Base-by-base conservation (phyloP, 2,888 invertebrate genomes). In the Leuctra nigra region DNA sequence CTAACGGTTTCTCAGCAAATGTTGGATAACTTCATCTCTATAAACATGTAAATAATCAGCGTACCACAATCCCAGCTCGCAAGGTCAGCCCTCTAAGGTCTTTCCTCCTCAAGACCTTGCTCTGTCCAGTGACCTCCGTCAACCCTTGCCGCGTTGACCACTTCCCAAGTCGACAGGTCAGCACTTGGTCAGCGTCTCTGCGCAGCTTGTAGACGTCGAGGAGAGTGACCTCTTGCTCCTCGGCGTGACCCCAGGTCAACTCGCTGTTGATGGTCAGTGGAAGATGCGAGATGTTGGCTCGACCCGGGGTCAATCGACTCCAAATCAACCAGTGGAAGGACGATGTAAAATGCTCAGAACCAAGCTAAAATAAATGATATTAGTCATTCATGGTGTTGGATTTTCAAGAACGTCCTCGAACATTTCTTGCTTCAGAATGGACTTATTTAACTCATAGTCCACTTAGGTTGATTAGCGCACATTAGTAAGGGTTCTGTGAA, bases 201-300 rank as follows among this genome's bases (percentile, higher is more conserved):
- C 20, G 6, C 9, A 14, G 18, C 50, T 50, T 50, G 50, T 50
- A 50, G 13, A 35, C 11, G 16, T 50, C 50, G 20, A 35, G 4
- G 35, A 50, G 20, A 11, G 2, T 3, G 13, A 50, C 9, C 4
- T 9, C 2, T 9, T 18, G 13, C 1, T 7, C 22, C 9, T 1
- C 33, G 4, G 11, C 35, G 1, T 16, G 14, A 16, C 14, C 50
- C 50, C 50, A 50, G 2, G 50, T 50, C 33, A 50, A 18, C 36
- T 50, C 50, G 33, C 35, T 50, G 50, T 50, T 35, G 11, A 50
- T 35, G 20, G 33, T 50, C 33, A 50, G 16, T 4, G 4, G 14
- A 13, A 33, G n/a, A 11, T 16, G 11, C 14, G 22, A 14, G 18
- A 50, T 18, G 20, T 33, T 18, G 35, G 35, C 18, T 18, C 22